A percentile compares a stretch with the other conserved stretches of the same genome.
Evolutionary conservation across 2,888 invertebrate genomes (phyloP).

Genomic region (Aleiodes alternator): DNA sequence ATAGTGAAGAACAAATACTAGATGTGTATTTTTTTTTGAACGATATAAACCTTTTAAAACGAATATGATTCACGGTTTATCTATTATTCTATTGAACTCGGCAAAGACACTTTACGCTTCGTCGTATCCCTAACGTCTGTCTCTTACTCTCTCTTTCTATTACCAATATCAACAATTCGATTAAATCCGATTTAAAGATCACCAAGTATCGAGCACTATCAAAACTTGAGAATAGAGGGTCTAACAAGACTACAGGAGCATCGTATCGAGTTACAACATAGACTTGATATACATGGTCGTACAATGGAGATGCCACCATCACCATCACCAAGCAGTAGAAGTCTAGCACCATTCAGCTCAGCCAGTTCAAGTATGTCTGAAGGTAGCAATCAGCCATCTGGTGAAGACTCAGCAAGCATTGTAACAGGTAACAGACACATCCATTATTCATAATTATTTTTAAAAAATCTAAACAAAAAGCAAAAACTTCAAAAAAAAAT

Average conservation of each 20-base stretch:
- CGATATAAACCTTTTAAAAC: too few relatives aligned
- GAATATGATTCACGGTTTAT: conserved; percentile 3
- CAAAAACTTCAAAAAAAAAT: not conserved
- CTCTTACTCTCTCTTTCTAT: too few relatives aligned
- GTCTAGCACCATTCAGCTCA: conserved; percentile 89
- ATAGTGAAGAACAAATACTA: not conserved
- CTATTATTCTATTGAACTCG: conserved; percentile 6
- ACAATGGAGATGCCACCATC: conserved; percentile 82
- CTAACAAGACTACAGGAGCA: conserved; percentile 74
- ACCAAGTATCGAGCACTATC: conserved; percentile 72
- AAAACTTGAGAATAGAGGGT: conserved; percentile 74
- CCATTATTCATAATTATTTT: conserved; percentile 59
- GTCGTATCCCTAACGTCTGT: conserved; percentile 22
- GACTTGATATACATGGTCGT: conserved; percentile 73
- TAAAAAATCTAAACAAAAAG: conserved; percentile 36
- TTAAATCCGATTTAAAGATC: conserved; percentile 68
- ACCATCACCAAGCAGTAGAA: conserved; percentile 90
- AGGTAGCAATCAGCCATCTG: conserved; percentile 77
- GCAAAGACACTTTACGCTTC: conserved; percentile 73
- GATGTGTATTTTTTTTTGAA: not conserved
- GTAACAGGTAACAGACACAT: conserved; percentile 84
- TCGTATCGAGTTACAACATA: conserved; percentile 73
- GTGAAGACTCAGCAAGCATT: conserved; percentile 85
- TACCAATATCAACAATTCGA: conserved; percentile 35
- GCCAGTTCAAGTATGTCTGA: conserved; percentile 92